phyloP scores from a whole-genome alignment of 2,888 invertebrate genomes.

The Cryptus armator region DNA sequence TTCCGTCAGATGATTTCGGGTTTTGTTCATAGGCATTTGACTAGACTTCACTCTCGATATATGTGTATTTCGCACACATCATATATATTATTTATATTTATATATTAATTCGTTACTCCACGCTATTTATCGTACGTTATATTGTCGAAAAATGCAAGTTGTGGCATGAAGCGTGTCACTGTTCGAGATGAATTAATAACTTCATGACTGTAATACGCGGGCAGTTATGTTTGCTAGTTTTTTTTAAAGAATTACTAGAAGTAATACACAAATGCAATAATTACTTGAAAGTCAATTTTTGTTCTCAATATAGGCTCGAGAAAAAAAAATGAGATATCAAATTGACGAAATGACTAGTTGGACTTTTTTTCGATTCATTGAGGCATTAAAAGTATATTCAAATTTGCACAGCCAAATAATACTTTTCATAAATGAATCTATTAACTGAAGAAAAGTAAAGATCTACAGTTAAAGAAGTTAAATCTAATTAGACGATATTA shows the following conservation, averaged over 20 bases:
- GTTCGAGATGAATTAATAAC: not conserved
- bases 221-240: not conserved
- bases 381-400: conserved; percentile 7
- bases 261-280: not conserved
- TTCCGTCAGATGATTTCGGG: conserved; percentile 61
- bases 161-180: not conserved
- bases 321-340: not conserved
- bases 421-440: conserved; percentile 41
- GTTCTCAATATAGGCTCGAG: not conserved
- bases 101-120: conserved; percentile 33
- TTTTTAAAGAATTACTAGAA: not conserved
- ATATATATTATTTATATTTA: conserved; percentile 35
- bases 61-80: conserved; percentile 43
- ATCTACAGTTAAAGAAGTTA: conserved; percentile 16
- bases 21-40: conserved; percentile 68
- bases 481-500: conserved; percentile 16
- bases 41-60: conserved; percentile 71
- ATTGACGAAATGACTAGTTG: conserved; percentile 40
- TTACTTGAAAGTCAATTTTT: not conserved
- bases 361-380: not conserved
- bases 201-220: not conserved
- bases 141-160: conserved; percentile 14
- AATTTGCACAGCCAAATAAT: conserved; percentile 65
- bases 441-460: not conserved
- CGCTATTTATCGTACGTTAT: conserved; percentile 18